Evolutionary conservation across 2,888 invertebrate genomes (phyloP).

Genomic region (Macaria liturata): DNA sequence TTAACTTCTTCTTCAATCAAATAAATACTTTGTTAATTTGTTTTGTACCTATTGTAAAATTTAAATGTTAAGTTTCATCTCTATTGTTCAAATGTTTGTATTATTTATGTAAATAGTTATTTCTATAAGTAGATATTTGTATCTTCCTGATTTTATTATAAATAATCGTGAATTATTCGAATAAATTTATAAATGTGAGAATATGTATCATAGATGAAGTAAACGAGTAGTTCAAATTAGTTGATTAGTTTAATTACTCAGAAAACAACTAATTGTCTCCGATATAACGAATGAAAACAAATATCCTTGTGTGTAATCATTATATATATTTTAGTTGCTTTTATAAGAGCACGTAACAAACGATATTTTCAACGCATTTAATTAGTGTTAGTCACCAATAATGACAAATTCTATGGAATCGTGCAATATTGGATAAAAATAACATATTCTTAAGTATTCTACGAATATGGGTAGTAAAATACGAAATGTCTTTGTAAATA

Average conservation of each 20-base stretch:
- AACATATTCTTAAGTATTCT: no score
- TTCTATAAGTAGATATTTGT: conserved; percentile 63
- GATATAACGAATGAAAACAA: no score
- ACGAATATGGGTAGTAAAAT: neutral
- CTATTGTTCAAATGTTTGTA: conserved; percentile 78
- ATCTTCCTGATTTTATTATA: conserved; percentile 36
- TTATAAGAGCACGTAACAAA: no score
- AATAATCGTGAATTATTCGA: conserved; percentile 40
- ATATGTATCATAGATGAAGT: conserved; percentile 51
- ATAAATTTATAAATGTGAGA: conserved; percentile 54
- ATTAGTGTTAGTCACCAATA: conserved; percentile 7
- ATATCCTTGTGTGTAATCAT: no score
- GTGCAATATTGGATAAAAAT: conserved; percentile 11
- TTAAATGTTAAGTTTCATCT: conserved; percentile 76
- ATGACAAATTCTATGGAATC: conserved; percentile 1
- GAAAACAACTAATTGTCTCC: neutral
- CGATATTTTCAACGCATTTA: conserved; percentile 4
- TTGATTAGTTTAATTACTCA: conserved; percentile 39
- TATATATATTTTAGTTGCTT: no score
- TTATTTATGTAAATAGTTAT: conserved; percentile 77
- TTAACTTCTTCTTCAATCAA: conserved; percentile 7
- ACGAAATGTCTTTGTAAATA: conserved; percentile 1
- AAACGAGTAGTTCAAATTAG: conserved; percentile 67
- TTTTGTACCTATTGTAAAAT: conserved; percentile 63
- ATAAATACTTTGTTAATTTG: conserved; percentile 60